phyloP scores from a whole-genome alignment of 2,797 vertebrate genomes.

The Hydrophis major region DNA sequence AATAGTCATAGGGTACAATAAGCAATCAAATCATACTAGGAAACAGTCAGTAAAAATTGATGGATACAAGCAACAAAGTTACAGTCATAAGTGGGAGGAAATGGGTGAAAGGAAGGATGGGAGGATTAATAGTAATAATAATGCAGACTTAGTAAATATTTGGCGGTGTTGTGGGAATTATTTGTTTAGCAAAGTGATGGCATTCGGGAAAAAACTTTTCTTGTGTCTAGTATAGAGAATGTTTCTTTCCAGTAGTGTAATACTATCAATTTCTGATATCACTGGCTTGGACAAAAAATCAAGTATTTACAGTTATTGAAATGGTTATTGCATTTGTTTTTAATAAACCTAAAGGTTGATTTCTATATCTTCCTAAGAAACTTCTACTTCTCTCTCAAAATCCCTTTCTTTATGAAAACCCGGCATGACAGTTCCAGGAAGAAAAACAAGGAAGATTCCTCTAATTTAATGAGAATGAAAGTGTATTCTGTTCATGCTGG shows the following conservation, averaged over 20 bases:
- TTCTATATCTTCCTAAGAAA: neutral
- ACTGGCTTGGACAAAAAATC: neutral
- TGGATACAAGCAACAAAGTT: too few species aligned
- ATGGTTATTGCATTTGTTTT: neutral
- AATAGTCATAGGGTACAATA: too few species aligned
- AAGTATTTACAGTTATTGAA: neutral
- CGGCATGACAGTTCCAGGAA: neutral
- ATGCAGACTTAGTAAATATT: too few species aligned
- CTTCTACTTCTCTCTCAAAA: neutral
- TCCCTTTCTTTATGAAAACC: neutral
- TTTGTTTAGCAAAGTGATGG: too few species aligned
- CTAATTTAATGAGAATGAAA: neutral
- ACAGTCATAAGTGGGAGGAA: too few species aligned
- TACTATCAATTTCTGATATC: neutral
- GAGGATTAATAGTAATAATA: too few species aligned
- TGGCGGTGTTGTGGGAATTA: too few species aligned
- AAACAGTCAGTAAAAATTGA: too few species aligned
- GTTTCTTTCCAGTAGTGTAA: neutral
- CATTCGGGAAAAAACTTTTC: too few species aligned
- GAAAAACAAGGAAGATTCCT: neutral
- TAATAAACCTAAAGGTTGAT: neutral
- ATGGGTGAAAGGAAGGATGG: too few species aligned
- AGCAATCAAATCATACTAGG: too few species aligned
- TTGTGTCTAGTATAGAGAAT: neutral
- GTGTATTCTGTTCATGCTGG: slow-evolving; percentile 28